Percentiles rank a stretch among this genome's conserved stretches.
Conservation (phyloP, 2,113 vertebrate genomes). For the Guaruba guarouba region DNA sequence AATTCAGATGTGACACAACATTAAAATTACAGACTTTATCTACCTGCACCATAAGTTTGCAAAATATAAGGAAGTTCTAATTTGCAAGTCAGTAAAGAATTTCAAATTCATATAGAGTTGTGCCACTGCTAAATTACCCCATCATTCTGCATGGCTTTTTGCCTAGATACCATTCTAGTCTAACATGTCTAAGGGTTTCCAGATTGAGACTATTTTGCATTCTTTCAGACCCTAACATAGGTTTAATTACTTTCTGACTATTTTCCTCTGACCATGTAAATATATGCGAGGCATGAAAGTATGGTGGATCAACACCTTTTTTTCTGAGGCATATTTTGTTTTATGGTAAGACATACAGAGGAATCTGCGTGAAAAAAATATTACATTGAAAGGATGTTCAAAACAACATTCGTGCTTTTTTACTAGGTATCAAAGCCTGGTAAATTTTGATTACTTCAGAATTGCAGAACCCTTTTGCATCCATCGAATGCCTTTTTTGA, state of each 20-base stretch:
- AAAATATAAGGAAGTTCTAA: background rate
- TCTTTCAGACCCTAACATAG: background rate
- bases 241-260: background rate
- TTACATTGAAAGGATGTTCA: background rate
- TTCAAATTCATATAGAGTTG: background rate
- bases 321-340: background rate
- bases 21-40: background rate
- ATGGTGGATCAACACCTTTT: background rate
- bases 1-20: background rate
- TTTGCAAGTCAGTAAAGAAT: background rate
- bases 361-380: background rate
- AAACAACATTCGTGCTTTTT: background rate
- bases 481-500: background rate
- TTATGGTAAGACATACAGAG: background rate
- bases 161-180: background rate
- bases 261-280: background rate
- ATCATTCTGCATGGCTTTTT: background rate
- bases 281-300: background rate
- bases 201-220: background rate
- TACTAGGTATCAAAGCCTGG: background rate
- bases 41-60: background rate
- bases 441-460: background rate
- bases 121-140: background rate
- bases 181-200: background rate
- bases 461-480: background rate